Conservation (phyloP, 92 coral and sea anemone genomes). For the Bergia sp. region DNA sequence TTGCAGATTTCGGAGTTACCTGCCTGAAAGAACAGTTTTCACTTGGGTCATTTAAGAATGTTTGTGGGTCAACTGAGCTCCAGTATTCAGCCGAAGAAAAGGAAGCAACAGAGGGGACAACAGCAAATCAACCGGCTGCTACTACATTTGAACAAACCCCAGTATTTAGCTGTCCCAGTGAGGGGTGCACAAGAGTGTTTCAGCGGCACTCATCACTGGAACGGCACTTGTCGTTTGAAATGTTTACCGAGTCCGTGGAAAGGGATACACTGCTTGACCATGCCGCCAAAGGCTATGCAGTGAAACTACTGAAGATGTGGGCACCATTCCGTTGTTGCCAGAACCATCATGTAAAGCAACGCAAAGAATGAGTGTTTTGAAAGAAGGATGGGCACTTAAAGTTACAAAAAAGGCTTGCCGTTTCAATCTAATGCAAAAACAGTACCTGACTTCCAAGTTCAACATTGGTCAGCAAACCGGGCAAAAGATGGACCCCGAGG, state of each 20-base stretch:
- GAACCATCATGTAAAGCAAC: too few relatives aligned
- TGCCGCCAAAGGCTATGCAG: background rate
- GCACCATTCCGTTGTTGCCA: background rate
- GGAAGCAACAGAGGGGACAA: too few relatives aligned
- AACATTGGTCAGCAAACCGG: conserved; percentile 47
- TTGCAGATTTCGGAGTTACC: too few relatives aligned
- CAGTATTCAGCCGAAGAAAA: too few relatives aligned
- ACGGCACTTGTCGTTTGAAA: conserved; percentile 4
- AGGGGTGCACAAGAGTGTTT: background rate
- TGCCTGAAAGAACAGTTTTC: too few relatives aligned
- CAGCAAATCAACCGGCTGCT: too few relatives aligned
- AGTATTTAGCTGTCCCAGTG: background rate
- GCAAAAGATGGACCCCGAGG: conserved; percentile 37
- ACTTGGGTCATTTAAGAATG: too few relatives aligned
- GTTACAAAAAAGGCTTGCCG: conserved; percentile 26
- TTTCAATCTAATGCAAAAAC: conserved; percentile 18
- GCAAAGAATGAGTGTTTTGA: background rate
- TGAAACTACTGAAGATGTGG: too few relatives aligned
- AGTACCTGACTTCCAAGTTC: conserved; percentile 43
- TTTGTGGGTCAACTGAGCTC: too few relatives aligned
- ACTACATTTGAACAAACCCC: too few relatives aligned
- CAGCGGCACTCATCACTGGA: conserved; percentile 1
- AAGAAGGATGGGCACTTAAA: conserved; percentile 48
- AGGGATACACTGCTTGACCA: background rate
- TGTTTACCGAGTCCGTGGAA: background rate